Evolutionary conservation across 2,888 invertebrate species (phyloP).

Genomic region (Pandemis cinnamomeana): DNA sequence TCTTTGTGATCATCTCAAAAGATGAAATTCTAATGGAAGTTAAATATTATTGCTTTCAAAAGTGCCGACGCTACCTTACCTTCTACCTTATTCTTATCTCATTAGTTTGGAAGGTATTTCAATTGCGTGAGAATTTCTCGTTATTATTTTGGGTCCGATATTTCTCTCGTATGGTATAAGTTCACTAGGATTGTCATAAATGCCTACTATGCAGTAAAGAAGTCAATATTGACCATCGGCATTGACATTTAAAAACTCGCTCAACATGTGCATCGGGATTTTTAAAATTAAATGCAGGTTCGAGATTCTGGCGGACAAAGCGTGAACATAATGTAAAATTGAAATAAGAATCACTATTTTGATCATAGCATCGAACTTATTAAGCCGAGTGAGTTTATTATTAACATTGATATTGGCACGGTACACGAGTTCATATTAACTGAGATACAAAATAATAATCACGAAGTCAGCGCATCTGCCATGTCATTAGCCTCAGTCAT

Average conservation of each 20-base stretch:
- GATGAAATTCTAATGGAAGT: constrained; percentile 40
- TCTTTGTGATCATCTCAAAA: constrained; percentile 23
- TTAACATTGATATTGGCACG: not conserved
- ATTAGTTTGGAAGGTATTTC: constrained; percentile 20
- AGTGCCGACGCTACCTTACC: constrained; percentile 6
- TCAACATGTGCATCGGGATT: no score
- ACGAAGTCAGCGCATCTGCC: constrained; percentile 77
- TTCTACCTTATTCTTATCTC: constrained; percentile 22
- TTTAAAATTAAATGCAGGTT: no score
- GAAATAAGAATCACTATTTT: not conserved
- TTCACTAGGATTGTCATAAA: not conserved
- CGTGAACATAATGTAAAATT: not conserved
- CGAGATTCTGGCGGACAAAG: no score
- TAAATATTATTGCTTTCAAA: constrained; percentile 31
- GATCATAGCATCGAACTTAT: not conserved
- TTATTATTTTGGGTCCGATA: not conserved
- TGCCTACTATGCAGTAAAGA: no score
- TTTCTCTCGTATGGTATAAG: not conserved
- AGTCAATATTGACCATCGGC: no score
- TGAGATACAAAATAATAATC: constrained; percentile 64
- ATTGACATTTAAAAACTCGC: no score
- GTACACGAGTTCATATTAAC: constrained; percentile 8
- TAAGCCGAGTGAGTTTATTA: not conserved
- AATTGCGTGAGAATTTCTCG: constrained; percentile 24
- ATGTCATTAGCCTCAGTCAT: constrained; percentile 79